A percentile compares a stretch with the other conserved stretches of the same genome.
Conservation (phyloP, 2,888 invertebrate genomes). For the Caenorhabditis auriculariae region DNA sequence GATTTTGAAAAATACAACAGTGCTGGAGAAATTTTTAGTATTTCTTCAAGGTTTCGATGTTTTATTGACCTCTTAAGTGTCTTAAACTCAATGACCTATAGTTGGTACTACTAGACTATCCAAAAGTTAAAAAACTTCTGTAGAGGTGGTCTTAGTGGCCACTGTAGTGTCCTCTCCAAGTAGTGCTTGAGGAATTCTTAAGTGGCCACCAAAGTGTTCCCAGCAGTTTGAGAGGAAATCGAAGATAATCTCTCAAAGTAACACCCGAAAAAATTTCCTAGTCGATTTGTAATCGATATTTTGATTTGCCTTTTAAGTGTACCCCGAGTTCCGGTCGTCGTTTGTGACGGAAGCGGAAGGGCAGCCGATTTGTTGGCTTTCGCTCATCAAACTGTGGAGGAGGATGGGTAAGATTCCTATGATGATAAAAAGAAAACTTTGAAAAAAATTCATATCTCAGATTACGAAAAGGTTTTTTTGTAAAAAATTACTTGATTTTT, state of each 20-base stretch:
- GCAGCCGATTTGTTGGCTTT: conserved; percentile 93
- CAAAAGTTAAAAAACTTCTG: not conserved
- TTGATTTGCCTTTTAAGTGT: conserved; percentile 15
- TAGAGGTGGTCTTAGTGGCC: too few relatives aligned
- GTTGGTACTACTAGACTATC: not conserved
- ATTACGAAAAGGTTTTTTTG: not conserved
- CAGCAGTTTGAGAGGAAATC: not conserved
- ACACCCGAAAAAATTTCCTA: not conserved
- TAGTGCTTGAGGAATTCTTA: too few relatives aligned
- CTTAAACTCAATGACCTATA: too few relatives aligned
- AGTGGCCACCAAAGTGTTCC: too few relatives aligned
- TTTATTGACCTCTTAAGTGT: too few relatives aligned
- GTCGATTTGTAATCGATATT: not conserved
- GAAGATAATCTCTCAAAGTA: not conserved
- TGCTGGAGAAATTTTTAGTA: too few relatives aligned
- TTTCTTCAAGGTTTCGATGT: too few relatives aligned
- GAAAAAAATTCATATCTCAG: not conserved
- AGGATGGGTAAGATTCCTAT: conserved; percentile 46
- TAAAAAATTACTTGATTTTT: not conserved
- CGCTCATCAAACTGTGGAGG: conserved; percentile 77
- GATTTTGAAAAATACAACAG: too few relatives aligned
- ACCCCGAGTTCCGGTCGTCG: conserved; percentile 76
- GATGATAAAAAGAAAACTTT: not conserved
- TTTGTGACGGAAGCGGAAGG: conserved; percentile 77
- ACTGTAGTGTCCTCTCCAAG: too few relatives aligned